Base-by-base conservation (phyloP, 1,140 invertebrate genomes). In the Drosophila guanche region DNA sequence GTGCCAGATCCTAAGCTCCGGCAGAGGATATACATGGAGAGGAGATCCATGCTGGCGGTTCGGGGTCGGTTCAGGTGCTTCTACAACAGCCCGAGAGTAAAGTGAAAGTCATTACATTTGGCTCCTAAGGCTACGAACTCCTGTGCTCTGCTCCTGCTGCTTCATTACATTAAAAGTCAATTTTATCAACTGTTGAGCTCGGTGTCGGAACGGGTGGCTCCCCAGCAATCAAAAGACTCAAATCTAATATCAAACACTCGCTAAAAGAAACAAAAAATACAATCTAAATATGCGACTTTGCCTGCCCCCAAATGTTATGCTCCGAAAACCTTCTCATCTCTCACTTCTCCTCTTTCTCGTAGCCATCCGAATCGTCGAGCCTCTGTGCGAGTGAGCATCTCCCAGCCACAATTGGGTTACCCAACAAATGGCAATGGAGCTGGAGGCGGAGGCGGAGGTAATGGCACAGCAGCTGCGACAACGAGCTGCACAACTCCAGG, bases 391-490 rank as follows among this genome's bases (percentile, higher is more conserved):
- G 73, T 73, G 22, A 86, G 71, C 55, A 63, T 65, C 54, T 84
- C 89, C 3, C 81, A 89, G 71, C 81, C 89, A 27, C 89, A 90
- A 76, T 75, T 90, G 67, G 74, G 85, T 74, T 78, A 88, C 47
- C 29, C 78, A 16, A 69, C 66, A 61, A 90, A 76, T 76, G 76
- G 60, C 42, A 79, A 75, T 46, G 78, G 29, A 52, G 23, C 43
- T 10, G 25, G 33, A 5, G 33, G 16, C 6, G 41, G 20, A 8
- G 41, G 46, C 46, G 41, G 20, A 8, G 41, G 46, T 43, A 53
- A 94, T 76, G 93, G 92, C 58, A 90, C 91, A 41, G 69, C 92
- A 50, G 84, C 73, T 75, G 84, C 83, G 55, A 68, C 79, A 77
- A 71, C 79, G 42, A 75, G 79, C 75, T 70, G 75, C 67, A 76